Evolutionary conservation across 2,797 vertebrate species (phyloP).

Genomic region (Anolis apletophallus): DNA sequence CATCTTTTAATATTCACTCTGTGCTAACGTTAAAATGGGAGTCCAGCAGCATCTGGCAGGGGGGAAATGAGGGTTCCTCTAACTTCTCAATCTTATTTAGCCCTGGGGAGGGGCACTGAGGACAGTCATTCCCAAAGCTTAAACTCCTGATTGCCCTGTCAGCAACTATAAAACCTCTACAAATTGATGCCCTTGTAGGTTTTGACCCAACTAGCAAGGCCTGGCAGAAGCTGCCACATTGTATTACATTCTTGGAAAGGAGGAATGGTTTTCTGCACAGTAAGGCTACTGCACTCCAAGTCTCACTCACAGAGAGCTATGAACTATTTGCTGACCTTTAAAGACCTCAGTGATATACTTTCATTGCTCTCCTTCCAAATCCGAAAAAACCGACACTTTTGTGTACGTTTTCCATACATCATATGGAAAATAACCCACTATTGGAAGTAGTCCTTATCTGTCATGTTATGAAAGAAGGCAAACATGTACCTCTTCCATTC

Average conservation of each 20-base stretch:
- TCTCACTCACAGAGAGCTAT: constrained; percentile 17
- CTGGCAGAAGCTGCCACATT: constrained; percentile 67
- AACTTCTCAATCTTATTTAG: constrained; percentile 47
- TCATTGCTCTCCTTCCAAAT: background rate
- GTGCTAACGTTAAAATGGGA: constrained; percentile 12
- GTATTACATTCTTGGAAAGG: constrained; percentile 62
- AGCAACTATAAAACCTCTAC: constrained; percentile 64
- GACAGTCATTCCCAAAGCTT: constrained; percentile 50
- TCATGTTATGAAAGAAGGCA: background rate
- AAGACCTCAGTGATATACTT: constrained; percentile 11
- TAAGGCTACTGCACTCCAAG: background rate
- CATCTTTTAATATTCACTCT: constrained; percentile 13
- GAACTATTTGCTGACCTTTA: constrained; percentile 7
- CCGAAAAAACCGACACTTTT: background rate
- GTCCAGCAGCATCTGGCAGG: constrained; percentile 31
- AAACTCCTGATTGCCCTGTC: constrained; percentile 64
- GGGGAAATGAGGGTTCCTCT: constrained; percentile 36
- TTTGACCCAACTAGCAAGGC: constrained; percentile 56
- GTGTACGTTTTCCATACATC: too few species aligned
- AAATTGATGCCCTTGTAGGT: constrained; percentile 64
- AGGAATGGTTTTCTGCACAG: constrained; percentile 39
- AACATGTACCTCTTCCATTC: background rate
- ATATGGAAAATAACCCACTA: background rate
- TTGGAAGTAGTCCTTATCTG: background rate
- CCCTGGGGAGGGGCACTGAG: constrained; percentile 3